Conservation (phyloP, 2,113 vertebrate genomes). For the Pseudorasbora parva region DNA sequence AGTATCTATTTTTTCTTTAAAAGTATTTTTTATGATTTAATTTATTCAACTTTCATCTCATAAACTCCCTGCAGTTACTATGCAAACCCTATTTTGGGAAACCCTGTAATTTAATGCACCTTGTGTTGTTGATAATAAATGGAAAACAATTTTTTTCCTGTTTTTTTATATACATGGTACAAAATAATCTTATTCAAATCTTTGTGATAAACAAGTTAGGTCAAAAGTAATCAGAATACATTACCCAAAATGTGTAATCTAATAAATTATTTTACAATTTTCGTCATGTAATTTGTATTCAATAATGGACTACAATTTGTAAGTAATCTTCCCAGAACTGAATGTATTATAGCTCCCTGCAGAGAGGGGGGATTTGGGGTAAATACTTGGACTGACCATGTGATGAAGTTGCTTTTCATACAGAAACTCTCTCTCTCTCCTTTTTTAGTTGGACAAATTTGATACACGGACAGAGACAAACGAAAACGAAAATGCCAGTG, state of each 20-base stretch:
- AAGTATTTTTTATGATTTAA: background rate
- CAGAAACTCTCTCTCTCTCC: constrained; percentile 2
- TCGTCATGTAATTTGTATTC: background rate
- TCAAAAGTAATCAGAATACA: background rate
- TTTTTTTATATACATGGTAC: background rate
- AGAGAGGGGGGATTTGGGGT: constrained; percentile 2
- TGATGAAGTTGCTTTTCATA: constrained; percentile 14
- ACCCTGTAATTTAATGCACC: background rate
- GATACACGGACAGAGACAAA: background rate
- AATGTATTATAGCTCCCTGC: background rate
- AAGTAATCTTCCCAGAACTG: background rate
- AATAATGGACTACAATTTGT: background rate
- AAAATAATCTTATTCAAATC: background rate
- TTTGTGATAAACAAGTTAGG: background rate
- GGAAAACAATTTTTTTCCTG: background rate
- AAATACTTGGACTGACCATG: constrained; percentile 4
- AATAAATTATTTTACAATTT: background rate
- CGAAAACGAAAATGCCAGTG: constrained; percentile 78
- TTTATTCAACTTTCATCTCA: background rate
- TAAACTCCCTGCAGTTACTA: background rate
- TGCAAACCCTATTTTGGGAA: background rate
- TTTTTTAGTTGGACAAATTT: constrained; percentile 21
- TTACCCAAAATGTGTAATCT: background rate
- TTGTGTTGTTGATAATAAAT: background rate
- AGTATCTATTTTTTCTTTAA: background rate